Evolutionary conservation across 2,113 vertebrate species (phyloP).

Genomic region (Macheiramphus alcinus): DNA sequence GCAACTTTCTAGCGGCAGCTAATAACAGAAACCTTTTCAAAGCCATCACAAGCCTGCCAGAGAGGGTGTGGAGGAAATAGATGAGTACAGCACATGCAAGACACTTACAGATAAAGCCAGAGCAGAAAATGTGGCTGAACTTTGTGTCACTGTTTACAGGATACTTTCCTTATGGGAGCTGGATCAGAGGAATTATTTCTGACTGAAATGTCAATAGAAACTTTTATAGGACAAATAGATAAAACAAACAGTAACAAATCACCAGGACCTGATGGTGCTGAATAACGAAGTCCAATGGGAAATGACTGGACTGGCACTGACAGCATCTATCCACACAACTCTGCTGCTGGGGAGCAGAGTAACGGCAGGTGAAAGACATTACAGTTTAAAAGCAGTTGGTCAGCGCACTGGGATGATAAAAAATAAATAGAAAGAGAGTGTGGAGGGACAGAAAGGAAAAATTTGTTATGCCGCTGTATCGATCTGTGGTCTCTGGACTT

Average conservation of each 20-base stretch:
- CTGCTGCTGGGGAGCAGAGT: not conserved
- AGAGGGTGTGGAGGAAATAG: not conserved
- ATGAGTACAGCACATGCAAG: rapidly evolving
- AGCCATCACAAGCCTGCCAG: not conserved
- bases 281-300: not conserved
- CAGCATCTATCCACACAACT: not conserved
- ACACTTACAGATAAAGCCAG: not conserved
- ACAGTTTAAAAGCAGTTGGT: not conserved
- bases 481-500: not conserved
- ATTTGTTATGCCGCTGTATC: rapidly evolving
- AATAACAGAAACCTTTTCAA: not conserved
- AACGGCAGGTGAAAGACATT: not conserved
- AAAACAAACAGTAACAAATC: not conserved
- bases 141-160: not conserved
- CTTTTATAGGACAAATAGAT: not conserved
- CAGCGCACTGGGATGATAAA: not conserved
- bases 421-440: not conserved
- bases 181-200: not conserved
- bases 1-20: not conserved
- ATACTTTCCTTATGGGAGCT: not conserved
- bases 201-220: not conserved
- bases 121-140: not conserved
- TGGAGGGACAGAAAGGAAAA: not conserved
- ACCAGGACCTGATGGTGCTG: not conserved
- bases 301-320: not conserved